Conservation (phyloP, 2,888 invertebrate species). For the Idaea straminata region DNA sequence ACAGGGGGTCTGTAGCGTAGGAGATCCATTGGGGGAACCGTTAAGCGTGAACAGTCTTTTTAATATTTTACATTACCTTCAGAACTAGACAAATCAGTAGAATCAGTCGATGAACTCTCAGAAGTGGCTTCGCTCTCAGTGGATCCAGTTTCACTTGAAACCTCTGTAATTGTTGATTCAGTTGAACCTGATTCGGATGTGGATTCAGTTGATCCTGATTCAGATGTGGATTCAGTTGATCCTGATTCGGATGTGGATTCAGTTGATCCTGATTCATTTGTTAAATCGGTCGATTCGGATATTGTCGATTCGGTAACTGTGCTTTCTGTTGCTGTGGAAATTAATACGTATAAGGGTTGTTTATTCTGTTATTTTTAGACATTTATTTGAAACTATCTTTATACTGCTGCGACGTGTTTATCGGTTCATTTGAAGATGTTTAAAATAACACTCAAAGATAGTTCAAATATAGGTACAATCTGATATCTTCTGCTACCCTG, state of each 20-base stretch:
- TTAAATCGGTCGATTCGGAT: conserved; percentile 4
- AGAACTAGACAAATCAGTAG: background rate
- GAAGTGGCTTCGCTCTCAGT: conserved; percentile 4
- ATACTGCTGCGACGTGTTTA: background rate
- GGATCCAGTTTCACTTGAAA: conserved; percentile 3
- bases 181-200: conserved; percentile 3
- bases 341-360: background rate
- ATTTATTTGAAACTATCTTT: background rate
- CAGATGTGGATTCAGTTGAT: background rate
- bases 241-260: conserved; percentile 5
- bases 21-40: too few relatives aligned
- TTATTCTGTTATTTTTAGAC: background rate
- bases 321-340: background rate
- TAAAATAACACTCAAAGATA: too few relatives aligned
- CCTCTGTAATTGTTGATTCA: conserved; percentile 11
- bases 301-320: conserved; percentile 3
- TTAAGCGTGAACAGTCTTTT: too few relatives aligned
- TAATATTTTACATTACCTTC: background rate
- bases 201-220: conserved; percentile 5
- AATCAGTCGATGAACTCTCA: background rate
- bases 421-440: too few relatives aligned
- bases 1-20: too few relatives aligned
- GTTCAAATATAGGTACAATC: too few relatives aligned
- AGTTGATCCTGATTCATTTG: conserved; percentile 7
- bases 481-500: too few relatives aligned